Evolutionary conservation across 2,888 invertebrate genomes (phyloP), one percentile per base, ranked within the genome.

Genomic region (Eupeodes luniger): DNA sequence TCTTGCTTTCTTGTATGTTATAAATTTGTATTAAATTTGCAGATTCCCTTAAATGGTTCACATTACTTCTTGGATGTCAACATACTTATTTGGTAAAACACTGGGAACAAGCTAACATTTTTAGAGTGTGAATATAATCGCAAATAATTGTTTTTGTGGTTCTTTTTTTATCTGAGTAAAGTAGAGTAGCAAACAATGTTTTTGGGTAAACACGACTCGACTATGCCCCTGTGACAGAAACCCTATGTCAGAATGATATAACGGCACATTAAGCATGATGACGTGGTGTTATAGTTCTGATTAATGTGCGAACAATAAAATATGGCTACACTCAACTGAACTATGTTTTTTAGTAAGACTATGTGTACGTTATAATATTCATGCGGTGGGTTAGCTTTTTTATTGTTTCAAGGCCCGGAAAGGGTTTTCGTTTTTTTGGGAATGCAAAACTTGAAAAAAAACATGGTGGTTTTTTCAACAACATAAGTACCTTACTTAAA

Each of bases 111-210:
- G 77, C 66, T 40, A 66, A 70, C 53, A 86, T 74, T 66, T 74
- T 59, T 69, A 67, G 51, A 67, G 69, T 82, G 69, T 78, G 69
- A 82, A 86, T 53, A 75, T 75, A 83, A 87, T 87, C 79, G 44
- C 85, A 86, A 81, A 81, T 82, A 82, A 86, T 82, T 82, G 78
- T 82, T 82, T 66, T 86, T 82, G 74, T 66, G 79, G 82, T 70
- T 79, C 57, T 55, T 76, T 85, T 78, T 66, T 64, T 70, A 75
- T 70, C 44, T 57, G 36, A 12, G 61, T 62, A 79, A 57, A 75
- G 55, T 57, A 62, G 40, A 53, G 49, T 75, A 75, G 70, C 75
- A 70, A 76, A 16, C 59, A 47, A 34, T 61, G 49, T 64, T 77
- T 40, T 75, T 55, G 70, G 44, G 55, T 55, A 44, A 55, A 55